phyloP scores from a whole-genome alignment of 92 coral and sea anemone genomes.

The Parazoanthus swiftii region DNA sequence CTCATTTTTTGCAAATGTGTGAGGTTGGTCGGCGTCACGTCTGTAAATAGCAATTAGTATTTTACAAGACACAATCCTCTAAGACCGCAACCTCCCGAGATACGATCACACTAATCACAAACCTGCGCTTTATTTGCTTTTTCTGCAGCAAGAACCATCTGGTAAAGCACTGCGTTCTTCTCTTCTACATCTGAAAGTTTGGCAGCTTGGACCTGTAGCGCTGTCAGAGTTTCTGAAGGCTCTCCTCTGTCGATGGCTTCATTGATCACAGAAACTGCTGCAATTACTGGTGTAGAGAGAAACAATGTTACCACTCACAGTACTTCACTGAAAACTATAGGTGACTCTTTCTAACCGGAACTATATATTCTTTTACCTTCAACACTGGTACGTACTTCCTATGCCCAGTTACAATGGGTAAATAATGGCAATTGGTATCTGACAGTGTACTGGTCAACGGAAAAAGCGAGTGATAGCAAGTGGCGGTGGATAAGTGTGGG shows the following conservation, averaged over 20 bases:
- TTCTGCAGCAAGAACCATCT: slow-evolving; percentile 73
- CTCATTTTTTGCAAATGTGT: too few species aligned
- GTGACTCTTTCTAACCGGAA: too few species aligned
- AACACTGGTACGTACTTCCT: too few species aligned
- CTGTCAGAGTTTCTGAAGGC: slow-evolving; percentile 60
- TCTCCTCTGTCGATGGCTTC: slow-evolving; percentile 85
- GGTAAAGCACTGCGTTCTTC: slow-evolving; percentile 82
- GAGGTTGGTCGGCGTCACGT: too few species aligned
- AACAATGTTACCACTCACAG: background rate
- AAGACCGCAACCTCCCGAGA: background rate
- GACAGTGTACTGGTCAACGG: too few species aligned
- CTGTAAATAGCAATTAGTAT: too few species aligned
- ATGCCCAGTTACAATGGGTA: too few species aligned
- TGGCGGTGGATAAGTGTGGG: too few species aligned
- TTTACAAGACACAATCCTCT: background rate
- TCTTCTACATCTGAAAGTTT: slow-evolving; percentile 78
- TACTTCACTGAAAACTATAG: too few species aligned
- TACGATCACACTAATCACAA: background rate
- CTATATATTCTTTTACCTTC: too few species aligned
- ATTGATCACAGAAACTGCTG: slow-evolving; percentile 92
- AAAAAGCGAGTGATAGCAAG: too few species aligned
- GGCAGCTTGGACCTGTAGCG: slow-evolving; percentile 80
- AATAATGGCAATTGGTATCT: too few species aligned
- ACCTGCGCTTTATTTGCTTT: slow-evolving; percentile 89
- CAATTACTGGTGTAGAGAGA: slow-evolving; percentile 59